phyloP scores from a whole-genome alignment of 2,113 vertebrate genomes.

The Pachyramphus minor region DNA sequence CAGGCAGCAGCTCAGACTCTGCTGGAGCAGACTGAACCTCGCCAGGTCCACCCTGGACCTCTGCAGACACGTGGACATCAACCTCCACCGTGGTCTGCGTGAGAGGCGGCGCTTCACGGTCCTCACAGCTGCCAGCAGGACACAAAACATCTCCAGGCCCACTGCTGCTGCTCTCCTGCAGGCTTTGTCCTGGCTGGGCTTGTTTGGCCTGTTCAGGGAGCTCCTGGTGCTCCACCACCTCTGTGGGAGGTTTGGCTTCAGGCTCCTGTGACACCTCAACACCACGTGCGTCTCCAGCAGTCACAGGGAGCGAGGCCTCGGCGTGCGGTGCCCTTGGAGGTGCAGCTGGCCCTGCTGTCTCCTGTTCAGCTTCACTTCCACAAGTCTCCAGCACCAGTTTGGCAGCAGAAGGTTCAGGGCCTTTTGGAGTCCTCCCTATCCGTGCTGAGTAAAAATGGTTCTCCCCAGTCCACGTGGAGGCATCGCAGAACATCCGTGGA shows the following conservation, averaged over 20 bases:
- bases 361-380: accelerated
- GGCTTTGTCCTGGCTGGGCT: neutral
- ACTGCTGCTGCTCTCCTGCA: accelerated
- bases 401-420: neutral
- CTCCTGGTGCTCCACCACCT: neutral
- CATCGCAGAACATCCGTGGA: neutral
- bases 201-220: accelerated
- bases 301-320: accelerated
- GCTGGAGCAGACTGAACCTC: accelerated
- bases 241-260: neutral
- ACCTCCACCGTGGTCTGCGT: neutral
- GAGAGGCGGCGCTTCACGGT: accelerated
- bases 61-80: constrained; percentile 8
- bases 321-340: accelerated
- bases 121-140: neutral
- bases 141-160: neutral
- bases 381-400: accelerated
- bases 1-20: accelerated
- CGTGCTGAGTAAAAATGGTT: neutral
- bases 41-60: neutral
- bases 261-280: neutral
- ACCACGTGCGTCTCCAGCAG: accelerated
- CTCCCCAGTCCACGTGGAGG: neutral
- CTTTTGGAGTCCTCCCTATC: neutral
- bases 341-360: neutral